Percentiles rank a stretch among this genome's conserved stretches.
phyloP scores from a whole-genome alignment of 2,888 invertebrate species.

The Aphodius sticticus region DNA sequence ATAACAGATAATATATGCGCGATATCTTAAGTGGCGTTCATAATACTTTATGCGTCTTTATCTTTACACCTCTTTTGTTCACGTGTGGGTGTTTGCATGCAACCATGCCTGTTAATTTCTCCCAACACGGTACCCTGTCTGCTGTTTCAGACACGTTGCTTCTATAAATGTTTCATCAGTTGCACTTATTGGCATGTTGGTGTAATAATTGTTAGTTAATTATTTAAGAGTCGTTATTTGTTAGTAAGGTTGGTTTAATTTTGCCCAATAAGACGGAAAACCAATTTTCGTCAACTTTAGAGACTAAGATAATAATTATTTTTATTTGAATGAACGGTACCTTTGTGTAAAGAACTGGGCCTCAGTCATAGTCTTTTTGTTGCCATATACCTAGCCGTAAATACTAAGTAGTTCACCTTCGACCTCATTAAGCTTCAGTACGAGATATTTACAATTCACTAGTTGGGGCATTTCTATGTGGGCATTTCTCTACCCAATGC shows the following conservation, averaged over 20 bases:
- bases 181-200: no score
- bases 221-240: no score
- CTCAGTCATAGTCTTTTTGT: background rate
- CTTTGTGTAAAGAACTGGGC: no score
- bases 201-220: no score
- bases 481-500: background rate
- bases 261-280: no score
- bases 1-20: slow-evolving; percentile 19
- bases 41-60: slow-evolving; percentile 23
- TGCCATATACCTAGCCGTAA: slow-evolving; percentile 5
- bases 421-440: background rate
- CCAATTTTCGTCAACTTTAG: no score
- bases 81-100: slow-evolving; percentile 19
- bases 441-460: slow-evolving; percentile 17
- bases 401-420: slow-evolving; percentile 17
- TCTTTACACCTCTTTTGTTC: slow-evolving; percentile 25
- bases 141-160: background rate
- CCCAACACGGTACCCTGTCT: background rate
- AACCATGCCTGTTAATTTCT: slow-evolving; percentile 10
- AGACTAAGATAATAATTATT: no score
- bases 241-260: no score
- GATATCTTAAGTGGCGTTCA: slow-evolving; percentile 25
- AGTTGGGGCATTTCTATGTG: no score
- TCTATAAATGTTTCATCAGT: no score
- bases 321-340: no score